Evolutionary conservation across 2,113 vertebrate genomes (phyloP).

Genomic region (Oreochromis aureus): DNA sequence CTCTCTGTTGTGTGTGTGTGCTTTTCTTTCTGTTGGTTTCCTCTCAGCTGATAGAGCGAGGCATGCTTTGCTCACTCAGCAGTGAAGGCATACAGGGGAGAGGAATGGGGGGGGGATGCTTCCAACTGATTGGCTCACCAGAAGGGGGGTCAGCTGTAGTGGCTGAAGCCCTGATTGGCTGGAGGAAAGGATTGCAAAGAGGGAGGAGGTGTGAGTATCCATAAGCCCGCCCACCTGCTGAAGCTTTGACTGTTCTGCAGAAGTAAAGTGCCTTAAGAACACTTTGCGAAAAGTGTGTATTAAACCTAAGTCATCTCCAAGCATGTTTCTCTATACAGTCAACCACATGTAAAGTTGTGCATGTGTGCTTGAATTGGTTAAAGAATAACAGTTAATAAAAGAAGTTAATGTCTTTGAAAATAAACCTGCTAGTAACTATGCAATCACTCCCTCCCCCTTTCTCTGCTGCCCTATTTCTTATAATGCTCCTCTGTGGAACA

Average conservation of each 20-base stretch:
- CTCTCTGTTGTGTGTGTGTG: background rate
- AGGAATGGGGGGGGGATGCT: background rate
- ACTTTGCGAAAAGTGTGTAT: background rate
- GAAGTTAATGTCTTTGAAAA: background rate
- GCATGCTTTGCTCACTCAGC: constrained; percentile 75
- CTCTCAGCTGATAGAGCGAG: constrained; percentile 72
- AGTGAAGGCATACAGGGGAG: constrained; percentile 61
- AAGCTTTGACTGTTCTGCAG: constrained; percentile 54
- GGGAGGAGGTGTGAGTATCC: background rate
- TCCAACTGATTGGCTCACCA: constrained; percentile 31
- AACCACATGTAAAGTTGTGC: background rate
- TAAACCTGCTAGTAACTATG: constrained; percentile 23
- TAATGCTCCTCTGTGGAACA: background rate
- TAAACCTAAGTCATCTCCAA: background rate
- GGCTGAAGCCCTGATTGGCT: constrained; percentile 54
- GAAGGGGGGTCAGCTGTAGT: constrained; percentile 37
- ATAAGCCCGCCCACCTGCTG: constrained; percentile 50
- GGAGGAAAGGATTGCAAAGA: background rate
- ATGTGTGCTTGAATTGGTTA: background rate
- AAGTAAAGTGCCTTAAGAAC: constrained; percentile 1
- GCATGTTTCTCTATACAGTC: background rate
- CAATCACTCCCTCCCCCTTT: background rate
- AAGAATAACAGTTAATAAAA: background rate
- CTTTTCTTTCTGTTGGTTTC: constrained; percentile 56
- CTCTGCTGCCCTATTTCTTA: background rate